Base-by-base conservation (phyloP, 2,113 vertebrate genomes). In the Sinosuthora webbiana region DNA sequence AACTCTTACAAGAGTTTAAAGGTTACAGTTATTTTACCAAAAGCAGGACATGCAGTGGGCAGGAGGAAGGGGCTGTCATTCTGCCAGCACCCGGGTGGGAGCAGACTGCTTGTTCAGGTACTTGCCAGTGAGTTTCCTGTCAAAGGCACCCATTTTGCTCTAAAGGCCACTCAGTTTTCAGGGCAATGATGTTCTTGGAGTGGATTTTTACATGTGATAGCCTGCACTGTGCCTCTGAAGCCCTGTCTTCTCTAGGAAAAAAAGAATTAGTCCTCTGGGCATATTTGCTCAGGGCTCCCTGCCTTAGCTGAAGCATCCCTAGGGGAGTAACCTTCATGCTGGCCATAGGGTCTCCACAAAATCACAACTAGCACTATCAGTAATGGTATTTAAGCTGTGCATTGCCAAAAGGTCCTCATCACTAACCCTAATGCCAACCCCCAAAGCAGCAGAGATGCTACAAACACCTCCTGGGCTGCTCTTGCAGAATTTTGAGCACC, bases 391-490 rank as follows among this genome's bases (percentile, higher is more conserved):
- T 68, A 53, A 12, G 33, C 16, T 57, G 25, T 9, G 2, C 23
- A 11, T 50, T 45, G 27, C 33, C 44, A 70, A 28, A 45, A 83
- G 19, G 20, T 74, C 17, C 52, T 70, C 64, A 47, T 25, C 7
- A 3, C 7, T 42, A 83, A 25, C 30, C 16, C 6, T 1, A 1
- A 18, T 4, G 0, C 23, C 11, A 4, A 6, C 3, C 9, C 21
- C 5, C 5, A 20, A n/a, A 50, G 39, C 8, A 83, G 30, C 16
- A 70, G 37, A 70, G 68, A 52, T 63, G 18, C n/a, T 65, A 55
- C 30, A 42, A 45, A 35, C 2, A 16, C 3, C 1, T 57, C 11
- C 42, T 62, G 35, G 45, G 30, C 63, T 69, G 45, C 31, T 28
- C 15, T 47, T 10, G 2, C 15, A 55, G 41, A 13, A 28, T 60